phyloP scores from a whole-genome alignment of 1,140 invertebrate species.

The Bombus polaris region DNA sequence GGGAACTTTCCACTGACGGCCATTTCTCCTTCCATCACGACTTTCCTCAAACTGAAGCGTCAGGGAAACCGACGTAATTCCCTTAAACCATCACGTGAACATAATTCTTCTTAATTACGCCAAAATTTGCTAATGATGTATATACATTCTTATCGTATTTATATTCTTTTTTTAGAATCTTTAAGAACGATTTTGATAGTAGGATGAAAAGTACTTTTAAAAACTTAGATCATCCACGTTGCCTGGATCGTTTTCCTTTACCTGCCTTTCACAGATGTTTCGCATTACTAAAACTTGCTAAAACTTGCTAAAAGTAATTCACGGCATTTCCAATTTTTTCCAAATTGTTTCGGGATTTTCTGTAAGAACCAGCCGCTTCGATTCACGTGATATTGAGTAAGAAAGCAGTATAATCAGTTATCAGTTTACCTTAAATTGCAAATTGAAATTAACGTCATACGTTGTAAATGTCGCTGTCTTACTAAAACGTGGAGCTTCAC shows the following conservation, averaged over 20 bases:
- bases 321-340: no score
- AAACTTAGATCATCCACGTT: background rate
- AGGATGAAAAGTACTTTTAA: no score
- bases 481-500: background rate
- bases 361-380: background rate
- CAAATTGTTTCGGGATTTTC: no score
- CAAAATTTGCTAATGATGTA: background rate
- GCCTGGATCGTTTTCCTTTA: background rate
- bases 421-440: background rate
- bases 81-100: background rate
- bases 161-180: background rate
- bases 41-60: background rate
- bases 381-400: background rate
- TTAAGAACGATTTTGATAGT: background rate
- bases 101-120: background rate
- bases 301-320: no score
- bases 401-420: no score
- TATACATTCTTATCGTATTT: background rate
- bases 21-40: background rate
- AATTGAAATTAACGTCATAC: background rate
- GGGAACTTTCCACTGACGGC: slow-evolving; percentile 20
- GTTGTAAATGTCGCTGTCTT: background rate
- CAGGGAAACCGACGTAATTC: background rate
- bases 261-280: background rate
- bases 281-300: no score